A percentile compares a stretch with the other conserved stretches of the same genome.
Evolutionary conservation across 1,140 invertebrate species (phyloP).

Genomic region (Calycopis cecrops): DNA sequence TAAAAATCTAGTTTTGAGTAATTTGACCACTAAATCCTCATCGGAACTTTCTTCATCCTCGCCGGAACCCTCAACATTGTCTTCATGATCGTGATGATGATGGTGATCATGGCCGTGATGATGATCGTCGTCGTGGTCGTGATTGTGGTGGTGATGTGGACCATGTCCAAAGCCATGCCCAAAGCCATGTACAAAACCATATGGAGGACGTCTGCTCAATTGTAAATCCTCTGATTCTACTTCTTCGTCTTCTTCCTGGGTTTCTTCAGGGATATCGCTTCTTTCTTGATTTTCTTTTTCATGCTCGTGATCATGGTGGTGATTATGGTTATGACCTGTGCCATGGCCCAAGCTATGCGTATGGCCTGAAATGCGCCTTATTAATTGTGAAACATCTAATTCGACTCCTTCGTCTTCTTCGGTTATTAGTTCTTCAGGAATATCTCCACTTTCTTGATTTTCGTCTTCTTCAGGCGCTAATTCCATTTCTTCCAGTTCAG

Average conservation of each 20-base stretch:
- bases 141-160: background rate
- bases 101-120: background rate
- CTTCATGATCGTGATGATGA: slow-evolving; percentile 19
- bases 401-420: slow-evolving; percentile 20
- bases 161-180: slow-evolving; percentile 7
- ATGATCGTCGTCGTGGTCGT: slow-evolving; percentile 9
- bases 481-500: slow-evolving; percentile 19
- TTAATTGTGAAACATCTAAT: too few relatives aligned
- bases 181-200: too few relatives aligned
- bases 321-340: slow-evolving; percentile 4
- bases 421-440: slow-evolving; percentile 16
- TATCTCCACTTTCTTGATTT: slow-evolving; percentile 21
- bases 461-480: slow-evolving; percentile 17
- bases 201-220: background rate
- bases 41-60: slow-evolving; percentile 24
- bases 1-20: background rate
- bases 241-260: slow-evolving; percentile 12
- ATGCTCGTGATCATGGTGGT: slow-evolving; percentile 13
- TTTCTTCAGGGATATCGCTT: slow-evolving; percentile 19
- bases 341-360: too few relatives aligned
- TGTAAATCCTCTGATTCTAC: background rate
- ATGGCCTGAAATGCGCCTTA: too few relatives aligned
- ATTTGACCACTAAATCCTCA: slow-evolving; percentile 10
- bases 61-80: slow-evolving; percentile 30
- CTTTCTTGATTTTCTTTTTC: slow-evolving; percentile 16